phyloP scores from a whole-genome alignment of 2,888 invertebrate genomes.

The Steinernema scapterisci region DNA sequence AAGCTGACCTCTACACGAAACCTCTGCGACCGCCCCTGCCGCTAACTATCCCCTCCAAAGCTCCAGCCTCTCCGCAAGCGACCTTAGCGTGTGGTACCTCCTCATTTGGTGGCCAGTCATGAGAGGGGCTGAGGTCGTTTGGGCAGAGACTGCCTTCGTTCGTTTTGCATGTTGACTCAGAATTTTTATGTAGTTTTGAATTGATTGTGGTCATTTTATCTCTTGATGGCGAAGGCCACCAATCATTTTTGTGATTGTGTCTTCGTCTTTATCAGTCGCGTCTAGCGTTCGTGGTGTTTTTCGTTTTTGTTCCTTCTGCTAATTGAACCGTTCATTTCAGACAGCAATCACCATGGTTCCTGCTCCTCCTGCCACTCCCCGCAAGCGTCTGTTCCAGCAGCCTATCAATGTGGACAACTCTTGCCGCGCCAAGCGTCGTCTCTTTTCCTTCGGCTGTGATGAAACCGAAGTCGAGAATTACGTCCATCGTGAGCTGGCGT shows the following conservation, averaged over 20 bases:
- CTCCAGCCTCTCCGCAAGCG: background rate
- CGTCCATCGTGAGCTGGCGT: background rate
- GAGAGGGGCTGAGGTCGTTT: background rate
- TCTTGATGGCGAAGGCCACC: background rate
- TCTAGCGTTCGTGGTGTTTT: background rate
- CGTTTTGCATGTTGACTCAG: background rate
- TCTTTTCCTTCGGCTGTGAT: background rate
- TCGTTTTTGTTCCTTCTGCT: background rate
- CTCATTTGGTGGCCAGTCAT: conserved; percentile 10
- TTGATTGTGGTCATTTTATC: background rate
- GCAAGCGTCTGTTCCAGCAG: conserved; percentile 17
- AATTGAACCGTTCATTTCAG: background rate
- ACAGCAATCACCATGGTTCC: background rate
- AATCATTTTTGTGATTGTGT: background rate
- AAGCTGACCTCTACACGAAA: conserved; percentile 11
- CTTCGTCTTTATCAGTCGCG: background rate
- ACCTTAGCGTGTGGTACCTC: conserved; percentile 25
- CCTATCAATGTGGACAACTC: background rate
- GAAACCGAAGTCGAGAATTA: background rate
- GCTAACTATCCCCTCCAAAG: background rate
- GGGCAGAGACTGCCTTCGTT: background rate
- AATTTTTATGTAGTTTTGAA: background rate
- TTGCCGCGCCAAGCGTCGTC: background rate
- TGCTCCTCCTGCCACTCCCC: conserved; percentile 1
- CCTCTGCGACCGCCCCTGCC: conserved; percentile 11